Conservation (phyloP, 2,113 vertebrate species). For the Ibidorhyncha struthersii region DNA sequence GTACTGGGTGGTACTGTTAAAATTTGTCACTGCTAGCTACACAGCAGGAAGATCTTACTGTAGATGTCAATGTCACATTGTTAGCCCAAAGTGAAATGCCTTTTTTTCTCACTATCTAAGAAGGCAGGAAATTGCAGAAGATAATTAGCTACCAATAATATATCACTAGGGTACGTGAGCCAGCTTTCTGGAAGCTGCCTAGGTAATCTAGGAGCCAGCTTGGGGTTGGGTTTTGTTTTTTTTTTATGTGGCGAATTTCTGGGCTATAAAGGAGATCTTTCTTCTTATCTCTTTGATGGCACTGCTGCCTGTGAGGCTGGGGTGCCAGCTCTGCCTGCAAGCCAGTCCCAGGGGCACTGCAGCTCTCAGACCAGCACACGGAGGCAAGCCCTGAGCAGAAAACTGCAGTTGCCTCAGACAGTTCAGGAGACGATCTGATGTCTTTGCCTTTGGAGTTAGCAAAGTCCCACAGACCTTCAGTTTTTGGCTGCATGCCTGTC, state of each 20-base stretch:
- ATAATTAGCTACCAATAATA: not conserved
- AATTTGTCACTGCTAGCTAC: not conserved
- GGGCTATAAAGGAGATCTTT: not conserved
- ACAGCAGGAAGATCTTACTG: not conserved
- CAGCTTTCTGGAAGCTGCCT: not conserved
- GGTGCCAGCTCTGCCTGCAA: not conserved
- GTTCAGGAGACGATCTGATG: not conserved
- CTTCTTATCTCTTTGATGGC: not conserved
- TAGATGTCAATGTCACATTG: not conserved
- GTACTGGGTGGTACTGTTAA: not conserved
- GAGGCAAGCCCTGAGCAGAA: not conserved
- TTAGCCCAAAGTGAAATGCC: not conserved
- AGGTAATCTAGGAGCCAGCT: not conserved
- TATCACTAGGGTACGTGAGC: not conserved
- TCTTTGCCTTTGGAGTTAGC: not conserved
- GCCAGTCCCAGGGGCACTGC: not conserved
- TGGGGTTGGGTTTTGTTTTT: not conserved
- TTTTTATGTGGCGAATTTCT: not conserved
- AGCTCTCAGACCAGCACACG: not conserved
- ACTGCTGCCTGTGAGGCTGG: not conserved
- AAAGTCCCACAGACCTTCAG: not conserved
- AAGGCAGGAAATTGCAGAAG: not conserved
- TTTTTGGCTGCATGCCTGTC: not conserved
- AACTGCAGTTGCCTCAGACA: not conserved
- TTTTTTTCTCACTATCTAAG: not conserved